Evolutionary conservation across 2,888 invertebrate species (phyloP), one percentile per base, ranked within the genome.

Genomic region (Abrostola tripartita): DNA sequence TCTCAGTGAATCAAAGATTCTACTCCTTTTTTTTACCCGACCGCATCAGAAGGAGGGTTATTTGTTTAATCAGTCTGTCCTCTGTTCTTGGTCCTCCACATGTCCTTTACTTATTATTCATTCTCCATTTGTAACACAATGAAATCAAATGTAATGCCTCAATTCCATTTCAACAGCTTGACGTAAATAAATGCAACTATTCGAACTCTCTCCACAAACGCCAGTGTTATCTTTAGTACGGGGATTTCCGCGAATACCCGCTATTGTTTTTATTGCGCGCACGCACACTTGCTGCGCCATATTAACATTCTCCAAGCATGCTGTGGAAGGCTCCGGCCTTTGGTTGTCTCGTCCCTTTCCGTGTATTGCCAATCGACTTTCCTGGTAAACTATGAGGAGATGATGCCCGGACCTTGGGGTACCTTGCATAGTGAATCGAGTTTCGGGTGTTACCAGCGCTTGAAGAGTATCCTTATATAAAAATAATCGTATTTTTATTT

Each of bases 261-360:
- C 49, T 47, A 44, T 65, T 69, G 53, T 82, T 80, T 79, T 78
- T 75, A 81, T 76, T 76, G 69, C 62, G 62, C 71, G 58, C 76
- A 79, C 69, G 76, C 71, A 73, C 49, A 12, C 24, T 57, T 7
- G 14, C 49, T 24, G 36, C 52, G 37, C 37, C 60, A n/a, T 41
- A 68, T 85, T 84, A 77, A 65, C 68, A 86, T 87, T 85, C 86
- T 71, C 58, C 35, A 40, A 58, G 76, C 81, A 65, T 66, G 36
- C 57, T 58, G 55, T 40, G 51, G 73, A 81, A 84, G 85, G 84
- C 53, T 76, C 62, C 72, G 80, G 76, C 83, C 82, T 85, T 76
- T 75, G 58, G 55, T 67, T 68, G 60, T 53, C 41, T 54, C 56
- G 42, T 58, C 38, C 51, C 56, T 70, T 74, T 74, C 76, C 74